Evolutionary conservation across 2,888 invertebrate genomes (phyloP), one percentile per base, ranked within the genome.

Genomic region (Itoplectis maculator): DNA sequence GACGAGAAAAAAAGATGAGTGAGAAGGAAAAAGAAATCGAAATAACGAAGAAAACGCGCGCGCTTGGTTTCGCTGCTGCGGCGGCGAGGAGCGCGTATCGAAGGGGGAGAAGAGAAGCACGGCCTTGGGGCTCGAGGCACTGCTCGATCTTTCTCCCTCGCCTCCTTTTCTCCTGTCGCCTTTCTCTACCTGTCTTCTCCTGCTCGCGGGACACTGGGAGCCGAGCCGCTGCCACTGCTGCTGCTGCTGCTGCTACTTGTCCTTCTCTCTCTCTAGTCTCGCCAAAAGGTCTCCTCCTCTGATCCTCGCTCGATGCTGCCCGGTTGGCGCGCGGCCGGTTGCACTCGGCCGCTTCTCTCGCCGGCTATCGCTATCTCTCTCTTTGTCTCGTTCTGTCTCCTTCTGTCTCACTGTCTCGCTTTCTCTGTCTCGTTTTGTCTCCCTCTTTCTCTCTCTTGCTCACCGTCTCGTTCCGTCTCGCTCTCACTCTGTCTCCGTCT

Each of bases 41-140:
- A 72, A 68, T n/a, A 61, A n/a, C 51, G 13, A 59, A 51, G 49
- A 23, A 69, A 66, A 74, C 63, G 65, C 29, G 29, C 29, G 29
- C 29, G n/a, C n/a, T n/a, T n/a, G n/a, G n/a, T n/a, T n/a, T n/a
- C 35, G 69, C 23, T 69, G 37, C 56, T 54, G n/a, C 66, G 47
- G 42, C 45, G 45, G 74, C 42, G 40, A 40, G 20, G n/a, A 29
- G 29, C 29, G 29, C 68, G 68, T 79, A 72, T 75, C 81, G 82
- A 69, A n/a, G 76, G 65, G 69, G 78, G 85, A 29, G 29, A 2
- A 29, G 29, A 2, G 29, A n/a, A 83, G 72, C 81, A 83, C 87
- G 88, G 86, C 88, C 88, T 88, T 88, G 87, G 84, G 82, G 59
- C 59, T 59, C 77, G n/a, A n/a, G n/a, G 79, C 76, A 63, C 59